These are phyloP conservation scores for Scytalopus superciliaris DNA, from an alignment of 2,113 vertebrate genomes.

Conservation along the genomic window DNA sequence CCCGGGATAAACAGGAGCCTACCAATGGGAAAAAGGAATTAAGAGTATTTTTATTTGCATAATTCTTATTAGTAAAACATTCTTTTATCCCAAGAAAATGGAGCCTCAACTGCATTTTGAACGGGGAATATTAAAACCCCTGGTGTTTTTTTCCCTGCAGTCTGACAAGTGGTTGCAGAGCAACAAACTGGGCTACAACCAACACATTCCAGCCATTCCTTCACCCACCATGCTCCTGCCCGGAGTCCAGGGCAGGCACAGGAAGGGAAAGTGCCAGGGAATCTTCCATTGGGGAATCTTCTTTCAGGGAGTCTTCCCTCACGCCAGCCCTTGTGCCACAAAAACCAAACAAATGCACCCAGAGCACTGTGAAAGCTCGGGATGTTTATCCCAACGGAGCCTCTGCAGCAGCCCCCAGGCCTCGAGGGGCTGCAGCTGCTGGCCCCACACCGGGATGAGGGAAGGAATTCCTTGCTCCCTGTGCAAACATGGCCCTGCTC, in stretches of 20 bases:
- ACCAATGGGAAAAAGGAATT: neutral
- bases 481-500: neutral
- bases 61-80: neutral
- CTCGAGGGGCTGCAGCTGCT: neutral
- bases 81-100: neutral
- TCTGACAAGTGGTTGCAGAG: slow-evolving; percentile 24
- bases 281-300: neutral
- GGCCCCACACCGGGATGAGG: neutral
- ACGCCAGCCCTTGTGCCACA: neutral
- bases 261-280: neutral
- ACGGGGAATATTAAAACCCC: neutral
- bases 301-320: neutral
- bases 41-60: neutral
- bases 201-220: slow-evolving; percentile 62
- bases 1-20: neutral
- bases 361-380: neutral
- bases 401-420: neutral
- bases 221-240: slow-evolving; percentile 25
- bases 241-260: neutral
- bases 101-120: neutral
- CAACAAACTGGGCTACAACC: neutral
- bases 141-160: neutral
- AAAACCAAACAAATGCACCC: neutral
- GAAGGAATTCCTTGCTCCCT: neutral
- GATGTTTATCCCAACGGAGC: neutral